Conservation (phyloP, 2,113 vertebrate species). For the Gymnarchus niloticus region DNA sequence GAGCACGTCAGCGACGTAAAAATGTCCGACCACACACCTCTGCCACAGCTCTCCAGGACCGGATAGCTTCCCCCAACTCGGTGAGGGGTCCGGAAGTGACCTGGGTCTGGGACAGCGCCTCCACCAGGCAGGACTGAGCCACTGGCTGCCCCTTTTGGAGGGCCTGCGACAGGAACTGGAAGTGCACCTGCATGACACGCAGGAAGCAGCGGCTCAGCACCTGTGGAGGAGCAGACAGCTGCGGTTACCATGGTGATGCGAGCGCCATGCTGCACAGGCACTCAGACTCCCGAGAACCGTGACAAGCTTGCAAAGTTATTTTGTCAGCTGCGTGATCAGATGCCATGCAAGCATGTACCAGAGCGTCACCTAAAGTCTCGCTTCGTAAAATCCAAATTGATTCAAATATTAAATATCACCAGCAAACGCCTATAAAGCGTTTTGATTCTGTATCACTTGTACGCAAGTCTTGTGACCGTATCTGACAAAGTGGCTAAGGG, state of each 20-base stretch:
- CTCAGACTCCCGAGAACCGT: too few species aligned
- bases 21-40: constrained; percentile 69
- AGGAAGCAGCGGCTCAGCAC: constrained; percentile 93
- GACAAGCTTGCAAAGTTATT: not conserved
- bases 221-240: constrained; percentile 50
- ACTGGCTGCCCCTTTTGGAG: constrained; percentile 95
- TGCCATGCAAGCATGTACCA: not conserved
- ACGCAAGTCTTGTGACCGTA: too few species aligned
- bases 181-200: constrained; percentile 97
- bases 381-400: not conserved
- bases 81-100: constrained; percentile 63
- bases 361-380: not conserved
- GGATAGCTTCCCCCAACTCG: constrained; percentile 84
- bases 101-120: constrained; percentile 77
- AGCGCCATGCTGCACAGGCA: not conserved
- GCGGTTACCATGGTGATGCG: not conserved
- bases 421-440: too few species aligned
- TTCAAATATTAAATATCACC: not conserved
- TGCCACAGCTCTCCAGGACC: constrained; percentile 88
- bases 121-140: constrained; percentile 88
- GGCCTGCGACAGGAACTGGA: constrained; percentile 95
- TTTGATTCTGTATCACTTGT: too few species aligned
- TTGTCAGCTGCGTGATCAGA: not conserved
- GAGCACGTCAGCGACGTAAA: not conserved
- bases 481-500: too few species aligned